These are phyloP conservation scores for Gallinago jamesoni DNA, from an alignment of 2,113 vertebrate genomes.

Conservation along the genomic window DNA sequence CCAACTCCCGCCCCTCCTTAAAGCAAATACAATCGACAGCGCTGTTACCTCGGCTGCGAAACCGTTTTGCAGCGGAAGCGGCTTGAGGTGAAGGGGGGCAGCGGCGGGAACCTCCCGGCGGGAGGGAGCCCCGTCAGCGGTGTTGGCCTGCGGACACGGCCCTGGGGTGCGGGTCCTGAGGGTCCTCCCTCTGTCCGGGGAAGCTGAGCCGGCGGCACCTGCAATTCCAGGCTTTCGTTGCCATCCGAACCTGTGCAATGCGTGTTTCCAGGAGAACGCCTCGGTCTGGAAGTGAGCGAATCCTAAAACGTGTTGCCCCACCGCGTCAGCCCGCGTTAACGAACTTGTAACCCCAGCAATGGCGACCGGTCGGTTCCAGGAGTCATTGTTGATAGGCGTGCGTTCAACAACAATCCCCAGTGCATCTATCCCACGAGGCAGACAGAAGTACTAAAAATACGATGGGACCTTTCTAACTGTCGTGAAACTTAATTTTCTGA, in stretches of 20 bases:
- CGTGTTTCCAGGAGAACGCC: not conserved
- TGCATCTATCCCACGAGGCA: not conserved
- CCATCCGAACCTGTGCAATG: not conserved
- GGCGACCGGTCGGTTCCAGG: fast-evolving
- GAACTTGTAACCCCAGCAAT: not conserved
- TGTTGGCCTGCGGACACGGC: fast-evolving
- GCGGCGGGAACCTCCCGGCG: too few relatives aligned
- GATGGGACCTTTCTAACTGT: too few relatives aligned
- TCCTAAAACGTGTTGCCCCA: not conserved
- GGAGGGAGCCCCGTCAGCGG: not conserved
- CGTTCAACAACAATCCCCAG: fast-evolving
- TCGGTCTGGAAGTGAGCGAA: not conserved
- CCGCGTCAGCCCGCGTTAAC: not conserved
- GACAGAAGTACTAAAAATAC: too few relatives aligned
- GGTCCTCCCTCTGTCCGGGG: not conserved
- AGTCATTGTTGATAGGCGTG: too few relatives aligned
- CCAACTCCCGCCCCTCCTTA: not conserved
- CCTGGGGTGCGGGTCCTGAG: not conserved
- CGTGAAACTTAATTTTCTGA: not conserved
- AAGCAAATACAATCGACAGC: not conserved
- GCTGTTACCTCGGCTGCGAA: not conserved
- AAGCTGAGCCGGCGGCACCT: not conserved
- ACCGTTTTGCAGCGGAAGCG: not conserved
- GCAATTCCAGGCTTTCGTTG: not conserved
- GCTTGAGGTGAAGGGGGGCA: not conserved